Conservation (phyloP, 2,113 vertebrate species). For the Ibidorhyncha struthersii region DNA sequence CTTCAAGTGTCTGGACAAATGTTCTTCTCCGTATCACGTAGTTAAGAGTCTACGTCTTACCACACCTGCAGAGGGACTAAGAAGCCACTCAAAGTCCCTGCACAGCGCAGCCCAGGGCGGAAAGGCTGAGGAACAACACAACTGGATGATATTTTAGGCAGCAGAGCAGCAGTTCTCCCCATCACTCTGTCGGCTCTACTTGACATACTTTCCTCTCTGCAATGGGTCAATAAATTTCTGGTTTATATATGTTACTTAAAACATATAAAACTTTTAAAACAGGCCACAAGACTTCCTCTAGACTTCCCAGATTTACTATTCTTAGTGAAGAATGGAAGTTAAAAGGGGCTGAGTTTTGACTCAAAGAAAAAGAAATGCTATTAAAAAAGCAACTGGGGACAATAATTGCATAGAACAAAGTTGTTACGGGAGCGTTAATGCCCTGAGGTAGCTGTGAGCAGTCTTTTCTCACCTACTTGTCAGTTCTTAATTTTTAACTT, state of each 20-base stretch:
- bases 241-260: neutral
- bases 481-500: slow-evolving; percentile 4
- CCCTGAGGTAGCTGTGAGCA: slow-evolving; percentile 1
- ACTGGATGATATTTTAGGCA: neutral
- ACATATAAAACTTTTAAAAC: neutral
- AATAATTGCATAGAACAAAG: slow-evolving; percentile 4
- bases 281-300: neutral
- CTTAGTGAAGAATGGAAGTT: neutral
- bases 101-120: neutral
- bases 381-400: slow-evolving; percentile 26
- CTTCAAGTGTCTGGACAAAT: neutral
- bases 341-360: neutral
- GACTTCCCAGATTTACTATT: neutral
- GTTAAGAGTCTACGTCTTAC: neutral
- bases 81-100: neutral
- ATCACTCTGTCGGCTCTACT: neutral
- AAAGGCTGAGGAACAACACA: neutral
- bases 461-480: neutral
- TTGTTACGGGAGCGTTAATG: neutral
- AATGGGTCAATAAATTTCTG: neutral
- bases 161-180: neutral
- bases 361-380: slow-evolving; percentile 8
- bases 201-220: neutral
- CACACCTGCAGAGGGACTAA: neutral
- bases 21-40: neutral